These are phyloP conservation scores for Entomobrya multifasciata DNA, from an alignment of 2,888 invertebrate genomes.

Conservation along the genomic window DNA sequence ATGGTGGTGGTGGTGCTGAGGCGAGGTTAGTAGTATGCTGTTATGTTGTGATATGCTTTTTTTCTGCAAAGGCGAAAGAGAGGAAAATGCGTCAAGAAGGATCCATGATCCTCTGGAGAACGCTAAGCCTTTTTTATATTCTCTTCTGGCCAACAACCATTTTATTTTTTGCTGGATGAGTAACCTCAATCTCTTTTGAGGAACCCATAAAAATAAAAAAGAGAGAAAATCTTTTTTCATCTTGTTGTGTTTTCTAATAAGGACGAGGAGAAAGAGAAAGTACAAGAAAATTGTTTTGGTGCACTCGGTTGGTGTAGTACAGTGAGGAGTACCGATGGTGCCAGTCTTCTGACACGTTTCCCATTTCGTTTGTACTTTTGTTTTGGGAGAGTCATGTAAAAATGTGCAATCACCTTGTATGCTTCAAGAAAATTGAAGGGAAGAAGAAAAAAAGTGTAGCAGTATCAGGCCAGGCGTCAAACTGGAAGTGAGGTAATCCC, in stretches of 20 bases:
- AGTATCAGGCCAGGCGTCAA: constrained; percentile 48
- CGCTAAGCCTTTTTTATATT: constrained; percentile 56
- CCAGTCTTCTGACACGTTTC: too few relatives aligned
- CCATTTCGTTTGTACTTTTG: too few relatives aligned
- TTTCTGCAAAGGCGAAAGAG: too few relatives aligned
- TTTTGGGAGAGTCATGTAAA: too few relatives aligned
- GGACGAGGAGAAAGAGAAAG: not conserved
- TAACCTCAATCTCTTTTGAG: constrained; percentile 58
- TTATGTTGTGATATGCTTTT: constrained; percentile 22
- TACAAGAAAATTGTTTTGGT: too few relatives aligned
- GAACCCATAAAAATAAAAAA: not conserved
- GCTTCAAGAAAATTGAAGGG: too few relatives aligned
- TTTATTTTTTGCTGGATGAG: constrained; percentile 64
- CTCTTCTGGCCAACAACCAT: constrained; percentile 58
- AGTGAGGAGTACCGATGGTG: too few relatives aligned
- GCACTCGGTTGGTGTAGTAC: too few relatives aligned
- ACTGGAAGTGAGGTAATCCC: constrained; percentile 34
- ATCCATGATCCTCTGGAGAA: constrained; percentile 53
- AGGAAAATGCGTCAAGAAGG: constrained; percentile 43
- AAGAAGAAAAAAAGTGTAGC: too few relatives aligned
- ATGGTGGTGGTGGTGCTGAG: not conserved
- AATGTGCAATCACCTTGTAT: too few relatives aligned
- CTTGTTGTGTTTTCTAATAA: not conserved
- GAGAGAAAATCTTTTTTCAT: not conserved
- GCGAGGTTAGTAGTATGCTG: too few relatives aligned